A percentile compares a stretch with the other conserved stretches of the same genome.
Conservation (phyloP, 2,797 vertebrate species). For the Rachycentron canadum region DNA sequence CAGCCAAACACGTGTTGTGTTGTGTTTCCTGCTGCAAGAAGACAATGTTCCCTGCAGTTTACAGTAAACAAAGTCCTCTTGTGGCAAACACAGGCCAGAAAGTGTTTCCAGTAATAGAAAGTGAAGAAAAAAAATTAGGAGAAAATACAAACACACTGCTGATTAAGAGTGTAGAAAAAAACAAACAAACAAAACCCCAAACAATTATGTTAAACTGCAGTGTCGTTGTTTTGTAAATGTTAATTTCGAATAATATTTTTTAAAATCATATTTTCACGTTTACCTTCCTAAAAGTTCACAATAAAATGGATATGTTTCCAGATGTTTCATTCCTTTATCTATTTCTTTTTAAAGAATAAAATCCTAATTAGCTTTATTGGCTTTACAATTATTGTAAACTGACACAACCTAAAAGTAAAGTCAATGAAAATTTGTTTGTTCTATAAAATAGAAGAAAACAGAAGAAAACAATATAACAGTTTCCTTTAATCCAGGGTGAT, state of each 20-base stretch:
- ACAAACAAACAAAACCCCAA: constrained; percentile 19
- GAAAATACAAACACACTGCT: constrained; percentile 34
- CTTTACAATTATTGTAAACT: too few relatives aligned
- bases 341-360: not conserved
- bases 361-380: not conserved
- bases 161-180: constrained; percentile 37
- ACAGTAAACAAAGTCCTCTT: constrained; percentile 52
- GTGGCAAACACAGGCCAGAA: constrained; percentile 51
- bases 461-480: not conserved
- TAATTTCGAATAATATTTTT: not conserved
- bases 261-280: not conserved
- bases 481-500: not conserved
- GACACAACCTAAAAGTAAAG: not conserved
- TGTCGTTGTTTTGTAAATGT: constrained; percentile 7
- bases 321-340: not conserved
- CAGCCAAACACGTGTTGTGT: not conserved
- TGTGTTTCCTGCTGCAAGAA: constrained; percentile 40
- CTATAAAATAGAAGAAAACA: not conserved
- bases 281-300: not conserved
- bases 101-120: constrained; percentile 60
- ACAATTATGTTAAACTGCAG: not conserved
- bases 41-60: constrained; percentile 53
- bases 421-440: not conserved
- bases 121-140: constrained; percentile 13
- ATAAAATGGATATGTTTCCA: not conserved